Evolutionary conservation across 2,888 invertebrate genomes (phyloP).

Genomic region (Plusia festucae): DNA sequence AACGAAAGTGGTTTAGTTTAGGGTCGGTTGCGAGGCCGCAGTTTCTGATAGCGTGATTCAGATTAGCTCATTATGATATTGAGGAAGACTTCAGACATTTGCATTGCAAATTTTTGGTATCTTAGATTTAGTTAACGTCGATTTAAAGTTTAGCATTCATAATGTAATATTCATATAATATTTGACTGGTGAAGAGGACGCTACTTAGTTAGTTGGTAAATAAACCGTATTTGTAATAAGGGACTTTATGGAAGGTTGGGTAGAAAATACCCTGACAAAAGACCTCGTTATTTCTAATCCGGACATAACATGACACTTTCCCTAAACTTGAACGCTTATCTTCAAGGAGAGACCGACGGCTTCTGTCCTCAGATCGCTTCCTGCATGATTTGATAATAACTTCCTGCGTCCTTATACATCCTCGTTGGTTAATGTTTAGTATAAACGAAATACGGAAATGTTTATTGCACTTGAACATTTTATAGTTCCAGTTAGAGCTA

Average conservation of each 20-base stretch:
- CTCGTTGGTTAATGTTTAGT: constrained; percentile 80
- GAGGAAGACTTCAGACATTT: constrained; percentile 33
- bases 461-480: constrained; percentile 71
- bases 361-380: constrained; percentile 77
- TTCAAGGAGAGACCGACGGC: constrained; percentile 51
- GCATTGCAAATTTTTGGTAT: constrained; percentile 37
- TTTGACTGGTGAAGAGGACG: constrained; percentile 27
- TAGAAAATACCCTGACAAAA: not conserved
- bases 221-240: constrained; percentile 2
- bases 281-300: constrained; percentile 22
- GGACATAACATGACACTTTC: constrained; percentile 38
- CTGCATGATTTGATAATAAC: constrained; percentile 86
- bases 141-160: constrained; percentile 37
- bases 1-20: constrained; percentile 49
- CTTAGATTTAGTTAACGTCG: constrained; percentile 27
- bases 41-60: constrained; percentile 31
- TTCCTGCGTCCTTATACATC: constrained; percentile 85
- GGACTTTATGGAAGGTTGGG: not conserved
- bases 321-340: constrained; percentile 53
- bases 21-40: constrained; percentile 29
- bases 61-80: constrained; percentile 22
- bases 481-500: constrained; percentile 62
- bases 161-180: constrained; percentile 36
- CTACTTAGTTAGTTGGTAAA: not conserved
- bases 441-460: constrained; percentile 77